phyloP scores from a whole-genome alignment of 2,113 vertebrate genomes.

The Mionectes macconnelli region DNA sequence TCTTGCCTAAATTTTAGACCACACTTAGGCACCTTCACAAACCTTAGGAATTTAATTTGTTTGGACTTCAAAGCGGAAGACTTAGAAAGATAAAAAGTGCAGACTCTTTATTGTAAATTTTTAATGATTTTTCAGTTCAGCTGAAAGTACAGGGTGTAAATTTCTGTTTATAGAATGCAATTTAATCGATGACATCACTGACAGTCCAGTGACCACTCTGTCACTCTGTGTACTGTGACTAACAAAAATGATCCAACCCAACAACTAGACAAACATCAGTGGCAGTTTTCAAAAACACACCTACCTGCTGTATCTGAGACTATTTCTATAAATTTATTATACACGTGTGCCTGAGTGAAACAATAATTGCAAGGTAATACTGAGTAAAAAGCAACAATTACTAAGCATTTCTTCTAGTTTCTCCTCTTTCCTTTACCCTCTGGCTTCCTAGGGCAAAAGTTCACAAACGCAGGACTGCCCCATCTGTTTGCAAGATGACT shows the following conservation, averaged over 20 bases:
- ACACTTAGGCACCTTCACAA: not conserved
- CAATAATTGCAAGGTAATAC: not conserved
- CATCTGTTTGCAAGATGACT: conserved; percentile 63
- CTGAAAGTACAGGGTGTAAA: not conserved
- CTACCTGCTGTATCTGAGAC: not conserved
- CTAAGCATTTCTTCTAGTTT: not conserved
- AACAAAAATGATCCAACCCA: not conserved
- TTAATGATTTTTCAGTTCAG: not conserved
- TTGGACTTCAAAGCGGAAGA: not conserved
- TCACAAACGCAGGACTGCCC: conserved; percentile 16
- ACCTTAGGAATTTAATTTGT: not conserved
- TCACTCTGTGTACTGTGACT: not conserved
- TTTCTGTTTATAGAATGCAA: not conserved
- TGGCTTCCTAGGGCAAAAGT: conserved; percentile 27
- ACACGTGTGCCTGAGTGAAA: not conserved
- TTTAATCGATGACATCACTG: not conserved
- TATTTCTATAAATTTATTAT: not conserved
- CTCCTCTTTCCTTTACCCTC: not conserved
- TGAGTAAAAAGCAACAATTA: not conserved
- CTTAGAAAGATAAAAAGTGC: not conserved
- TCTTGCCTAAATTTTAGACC: not conserved
- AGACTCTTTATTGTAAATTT: not conserved
- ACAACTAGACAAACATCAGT: not conserved
- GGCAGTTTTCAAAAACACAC: not conserved
- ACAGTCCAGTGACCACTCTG: not conserved